Base-by-base conservation (phyloP, 2,888 invertebrate genomes). In the Epinotia bilunana region DNA sequence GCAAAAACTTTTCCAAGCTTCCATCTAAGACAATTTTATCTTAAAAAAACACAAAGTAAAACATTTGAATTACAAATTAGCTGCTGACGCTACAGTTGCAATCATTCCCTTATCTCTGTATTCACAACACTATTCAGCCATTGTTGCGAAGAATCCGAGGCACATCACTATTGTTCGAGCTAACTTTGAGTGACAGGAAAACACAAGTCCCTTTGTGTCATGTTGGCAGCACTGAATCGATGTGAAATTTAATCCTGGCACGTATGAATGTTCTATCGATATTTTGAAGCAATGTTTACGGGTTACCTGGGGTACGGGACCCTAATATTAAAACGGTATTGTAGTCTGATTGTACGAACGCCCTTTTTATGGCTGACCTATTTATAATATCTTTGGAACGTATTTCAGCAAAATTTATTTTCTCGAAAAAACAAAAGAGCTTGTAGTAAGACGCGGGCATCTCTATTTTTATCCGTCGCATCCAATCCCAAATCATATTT, bases 141-240 rank as follows among this genome's bases (percentile, higher is more conserved):
- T 89, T 89, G 90, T 90, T 85, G 83, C 85, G 78, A 80, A 82
- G 82, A 83, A 86, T 83, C 84, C 82, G 85, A 86, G 84, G 85
- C 86, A 85, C 89, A 87, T 89, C 86, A 80, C 85, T 80, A 85
- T 87, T 90, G 89, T 90, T 79, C 76, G 70, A 69, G 53, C 80
- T 79, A 83, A 83, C 79, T 80, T 84, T 90, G 91, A 91, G 86
- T 91, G 91, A 91, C 91, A 86, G 87, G 82, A 79, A 86, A 85
- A 86, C 89, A 88, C 87, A 78, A 82, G 83, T 79, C 77, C 79
- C 79, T 80, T 88, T 89, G 88, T 87, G 73, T 57, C 49, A 23
- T 74, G 79, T 67, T 73, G 80, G 80, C 80, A 78, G 77, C 77
- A 74, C 77, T 78, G 78, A 74, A 79, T 76, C 76, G 78, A 69